A percentile compares a stretch with the other conserved stretches of the same genome.
These are phyloP conservation scores for Cyanoderma ruficeps DNA, from an alignment of 2,113 vertebrate species.

Conservation along the genomic window DNA sequence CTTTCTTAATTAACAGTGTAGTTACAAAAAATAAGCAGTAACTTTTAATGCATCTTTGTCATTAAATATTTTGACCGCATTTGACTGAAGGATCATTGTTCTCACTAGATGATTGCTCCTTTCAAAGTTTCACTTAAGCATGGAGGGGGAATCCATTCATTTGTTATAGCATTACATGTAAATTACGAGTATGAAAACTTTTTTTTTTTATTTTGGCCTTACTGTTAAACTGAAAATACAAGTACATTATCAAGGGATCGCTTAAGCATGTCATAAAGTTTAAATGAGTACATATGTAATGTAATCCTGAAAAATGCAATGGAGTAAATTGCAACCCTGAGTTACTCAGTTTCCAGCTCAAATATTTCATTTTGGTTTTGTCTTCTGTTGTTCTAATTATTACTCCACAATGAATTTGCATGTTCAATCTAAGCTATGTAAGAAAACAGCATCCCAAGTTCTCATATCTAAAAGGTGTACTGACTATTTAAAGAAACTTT, in stretches of 20 bases:
- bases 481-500: constrained; percentile 80
- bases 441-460: constrained; percentile 74
- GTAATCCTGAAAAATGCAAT: constrained; percentile 67
- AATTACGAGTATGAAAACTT: constrained; percentile 68
- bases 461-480: constrained; percentile 75
- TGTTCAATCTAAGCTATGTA: constrained; percentile 70
- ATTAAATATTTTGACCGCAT: constrained; percentile 75
- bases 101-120: constrained; percentile 67
- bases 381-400: constrained; percentile 69
- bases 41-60: constrained; percentile 74
- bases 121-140: constrained; percentile 74
- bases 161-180: constrained; percentile 69
- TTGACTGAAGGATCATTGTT: constrained; percentile 74
- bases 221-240: constrained; percentile 72
- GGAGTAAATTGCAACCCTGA: constrained; percentile 58
- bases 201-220: constrained; percentile 70
- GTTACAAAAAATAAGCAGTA: constrained; percentile 74
- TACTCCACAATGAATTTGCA: constrained; percentile 68
- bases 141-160: constrained; percentile 70
- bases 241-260: constrained; percentile 69
- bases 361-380: constrained; percentile 69
- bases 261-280: constrained; percentile 78
- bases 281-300: constrained; percentile 73
- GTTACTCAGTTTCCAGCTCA: constrained; percentile 63
- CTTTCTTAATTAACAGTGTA: constrained; percentile 77